Evolutionary conservation across 2,797 vertebrate species (phyloP).

Genomic region (Chiropotes sagulatus): DNA sequence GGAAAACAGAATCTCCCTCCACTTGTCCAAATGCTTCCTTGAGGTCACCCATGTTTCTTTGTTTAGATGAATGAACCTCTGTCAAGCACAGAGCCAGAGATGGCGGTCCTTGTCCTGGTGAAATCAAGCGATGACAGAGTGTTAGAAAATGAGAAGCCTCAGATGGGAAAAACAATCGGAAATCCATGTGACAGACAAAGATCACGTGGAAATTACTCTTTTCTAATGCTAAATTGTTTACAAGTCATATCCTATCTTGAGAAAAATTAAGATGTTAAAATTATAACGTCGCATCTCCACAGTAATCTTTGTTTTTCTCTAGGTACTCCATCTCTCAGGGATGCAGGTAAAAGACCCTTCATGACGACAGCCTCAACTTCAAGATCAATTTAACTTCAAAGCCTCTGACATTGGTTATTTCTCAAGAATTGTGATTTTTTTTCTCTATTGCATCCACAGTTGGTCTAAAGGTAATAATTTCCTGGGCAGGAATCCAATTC

Average conservation of each 20-base stretch:
- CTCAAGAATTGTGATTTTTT: slow-evolving; percentile 47
- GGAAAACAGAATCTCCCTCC: background rate
- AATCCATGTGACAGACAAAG: background rate
- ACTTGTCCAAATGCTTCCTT: background rate
- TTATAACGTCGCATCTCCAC: background rate
- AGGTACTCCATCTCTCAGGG: background rate
- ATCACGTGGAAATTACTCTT: background rate
- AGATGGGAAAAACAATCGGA: too few relatives aligned
- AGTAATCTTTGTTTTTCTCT: background rate
- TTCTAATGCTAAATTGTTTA: background rate
- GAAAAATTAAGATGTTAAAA: background rate
- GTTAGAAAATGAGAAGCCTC: background rate
- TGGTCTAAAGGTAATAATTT: slow-evolving; percentile 62
- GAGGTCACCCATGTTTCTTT: background rate
- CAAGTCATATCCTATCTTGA: background rate
- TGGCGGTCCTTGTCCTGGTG: background rate
- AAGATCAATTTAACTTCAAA: slow-evolving; percentile 51
- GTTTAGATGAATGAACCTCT: background rate
- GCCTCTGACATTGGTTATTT: slow-evolving; percentile 22
- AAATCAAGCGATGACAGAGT: background rate
- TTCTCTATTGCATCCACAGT: background rate
- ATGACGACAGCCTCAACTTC: background rate
- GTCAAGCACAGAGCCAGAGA: background rate
- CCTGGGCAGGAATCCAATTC: slow-evolving; percentile 63
- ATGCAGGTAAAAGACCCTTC: background rate